These are phyloP conservation scores for Drosophila flavopinicola DNA, from an alignment of 2,888 invertebrate species.

Conservation along the genomic window DNA sequence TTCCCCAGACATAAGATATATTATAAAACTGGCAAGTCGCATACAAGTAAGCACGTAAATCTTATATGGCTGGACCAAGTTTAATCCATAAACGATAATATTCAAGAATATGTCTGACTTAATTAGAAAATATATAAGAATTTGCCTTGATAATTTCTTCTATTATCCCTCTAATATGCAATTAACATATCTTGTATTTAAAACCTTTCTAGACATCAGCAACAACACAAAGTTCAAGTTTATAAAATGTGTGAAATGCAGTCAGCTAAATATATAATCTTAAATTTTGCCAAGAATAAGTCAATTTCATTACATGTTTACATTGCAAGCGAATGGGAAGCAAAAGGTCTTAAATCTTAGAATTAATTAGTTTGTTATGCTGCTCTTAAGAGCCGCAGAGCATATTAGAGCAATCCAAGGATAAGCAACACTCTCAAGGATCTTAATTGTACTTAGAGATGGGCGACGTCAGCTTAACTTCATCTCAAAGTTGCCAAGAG, in stretches of 20 bases:
- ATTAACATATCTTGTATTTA: no score
- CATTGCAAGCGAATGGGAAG: background rate
- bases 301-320: background rate
- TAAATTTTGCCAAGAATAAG: background rate
- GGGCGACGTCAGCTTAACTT: background rate
- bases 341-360: background rate
- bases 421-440: background rate
- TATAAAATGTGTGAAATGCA: background rate
- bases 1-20: no score
- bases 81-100: no score
- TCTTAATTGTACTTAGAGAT: background rate
- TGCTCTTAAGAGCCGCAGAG: background rate
- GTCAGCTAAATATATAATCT: background rate
- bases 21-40: no score
- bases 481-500: background rate
- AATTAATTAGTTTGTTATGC: slow-evolving; percentile 11
- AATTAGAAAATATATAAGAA: no score
- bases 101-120: no score
- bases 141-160: no score
- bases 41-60: no score
- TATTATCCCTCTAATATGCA: no score
- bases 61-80: no score
- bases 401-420: background rate
- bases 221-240: background rate
- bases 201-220: no score